Percentiles rank a stretch among this genome's conserved stretches.
Conservation (phyloP, 92 coral and sea anemone genomes). For the Virgularia gustaviana region DNA sequence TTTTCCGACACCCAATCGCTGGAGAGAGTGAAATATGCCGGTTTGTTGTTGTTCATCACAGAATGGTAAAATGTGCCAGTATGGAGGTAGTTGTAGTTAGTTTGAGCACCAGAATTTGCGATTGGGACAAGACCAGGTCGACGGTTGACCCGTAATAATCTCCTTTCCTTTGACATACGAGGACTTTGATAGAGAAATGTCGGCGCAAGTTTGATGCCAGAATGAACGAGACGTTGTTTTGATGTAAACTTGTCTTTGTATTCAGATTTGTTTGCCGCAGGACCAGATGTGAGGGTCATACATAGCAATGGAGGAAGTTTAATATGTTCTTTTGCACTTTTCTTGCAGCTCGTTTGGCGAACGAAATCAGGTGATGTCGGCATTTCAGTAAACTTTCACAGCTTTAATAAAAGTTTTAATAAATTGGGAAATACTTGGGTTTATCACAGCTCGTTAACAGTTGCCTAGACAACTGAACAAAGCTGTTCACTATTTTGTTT, state of each 20-base stretch:
- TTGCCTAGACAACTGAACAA: no score
- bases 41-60: conserved; percentile 27
- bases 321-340: no score
- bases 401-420: no score
- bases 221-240: conserved; percentile 66
- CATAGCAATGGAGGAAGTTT: conserved; percentile 74
- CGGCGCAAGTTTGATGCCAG: conserved; percentile 71
- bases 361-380: no score
- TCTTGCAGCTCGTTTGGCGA: no score
- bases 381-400: no score
- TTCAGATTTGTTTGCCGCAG: conserved; percentile 64
- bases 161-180: conserved; percentile 65
- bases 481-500: no score
- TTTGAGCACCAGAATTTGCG: conserved; percentile 59
- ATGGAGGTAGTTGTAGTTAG: conserved; percentile 68
- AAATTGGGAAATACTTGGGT: no score
- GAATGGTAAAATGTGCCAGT: conserved; percentile 69
- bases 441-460: no score
- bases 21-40: conserved; percentile 72
- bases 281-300: conserved; percentile 55
- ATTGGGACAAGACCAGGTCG: conserved; percentile 84
- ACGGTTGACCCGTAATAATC: conserved; percentile 52
- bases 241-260: conserved; percentile 70
- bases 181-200: conserved; percentile 79
- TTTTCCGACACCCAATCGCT: conserved; percentile 93